Conservation (phyloP, 2,888 invertebrate species). For the Tipula vernalis region DNA sequence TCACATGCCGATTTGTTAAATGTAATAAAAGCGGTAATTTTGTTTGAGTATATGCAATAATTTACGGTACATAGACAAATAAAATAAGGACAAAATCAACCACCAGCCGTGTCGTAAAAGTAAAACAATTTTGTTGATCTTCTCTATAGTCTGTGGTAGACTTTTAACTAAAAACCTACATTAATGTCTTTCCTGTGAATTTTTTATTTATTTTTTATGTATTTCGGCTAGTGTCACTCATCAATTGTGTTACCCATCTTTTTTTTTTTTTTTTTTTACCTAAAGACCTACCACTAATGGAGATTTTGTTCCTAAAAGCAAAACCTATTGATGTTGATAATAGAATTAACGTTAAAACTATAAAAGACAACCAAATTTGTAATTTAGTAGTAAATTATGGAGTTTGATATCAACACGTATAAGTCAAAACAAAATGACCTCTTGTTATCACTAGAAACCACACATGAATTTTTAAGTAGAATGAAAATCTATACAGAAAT, state of each 20-base stretch:
- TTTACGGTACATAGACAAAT: neutral
- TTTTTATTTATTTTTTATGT: neutral
- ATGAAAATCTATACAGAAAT: neutral
- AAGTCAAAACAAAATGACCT: conserved; percentile 4
- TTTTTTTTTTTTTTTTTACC: neutral
- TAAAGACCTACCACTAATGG: neutral
- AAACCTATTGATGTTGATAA: conserved; percentile 4
- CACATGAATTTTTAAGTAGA: neutral
- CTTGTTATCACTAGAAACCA: neutral
- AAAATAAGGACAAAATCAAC: neutral
- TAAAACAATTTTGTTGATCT: neutral
- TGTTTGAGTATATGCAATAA: neutral
- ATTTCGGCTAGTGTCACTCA: neutral
- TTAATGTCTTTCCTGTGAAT: neutral
- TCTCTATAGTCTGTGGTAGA: neutral
- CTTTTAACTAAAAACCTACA: neutral
- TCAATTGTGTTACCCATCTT: neutral
- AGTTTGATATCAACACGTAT: neutral
- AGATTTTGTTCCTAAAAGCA: neutral
- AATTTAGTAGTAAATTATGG: neutral
- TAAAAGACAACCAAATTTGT: neutral
- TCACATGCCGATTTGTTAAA: no score
- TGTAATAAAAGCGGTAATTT: no score
- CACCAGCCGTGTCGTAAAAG: neutral
- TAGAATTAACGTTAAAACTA: neutral